Percentiles rank a stretch among this genome's conserved stretches.
Evolutionary conservation across 2,888 invertebrate genomes (phyloP).

Genomic region (Dryadula phaetusa): DNA sequence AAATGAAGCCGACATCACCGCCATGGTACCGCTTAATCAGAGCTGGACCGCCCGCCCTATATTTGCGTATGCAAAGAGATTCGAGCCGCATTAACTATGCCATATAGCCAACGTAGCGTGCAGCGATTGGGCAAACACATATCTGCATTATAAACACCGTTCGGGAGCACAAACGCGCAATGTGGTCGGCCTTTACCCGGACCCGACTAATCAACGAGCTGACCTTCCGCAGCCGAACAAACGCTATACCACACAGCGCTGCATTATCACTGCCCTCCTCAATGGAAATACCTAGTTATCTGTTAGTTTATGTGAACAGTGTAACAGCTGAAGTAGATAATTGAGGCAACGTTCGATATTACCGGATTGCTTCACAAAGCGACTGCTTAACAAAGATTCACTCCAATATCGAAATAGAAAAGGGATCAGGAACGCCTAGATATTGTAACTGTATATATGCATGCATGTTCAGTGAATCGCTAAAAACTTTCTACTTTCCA

Average conservation of each 20-base stretch:
- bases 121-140: constrained; percentile 84
- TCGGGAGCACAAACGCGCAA: constrained; percentile 81
- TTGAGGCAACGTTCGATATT: constrained; percentile 6
- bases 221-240: constrained; percentile 79
- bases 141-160: constrained; percentile 85
- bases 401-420: constrained; percentile 55
- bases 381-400: constrained; percentile 4
- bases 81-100: constrained; percentile 83
- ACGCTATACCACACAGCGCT: constrained; percentile 62
- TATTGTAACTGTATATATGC: constrained; percentile 61
- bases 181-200: constrained; percentile 82
- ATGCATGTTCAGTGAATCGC: constrained; percentile 82
- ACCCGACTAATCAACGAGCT: constrained; percentile 82
- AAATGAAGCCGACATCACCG: constrained; percentile 72
- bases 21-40: constrained; percentile 81
- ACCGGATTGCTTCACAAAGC: constrained; percentile 9
- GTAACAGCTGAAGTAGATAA: constrained; percentile 23
- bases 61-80: constrained; percentile 85
- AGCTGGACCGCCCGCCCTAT: constrained; percentile 80
- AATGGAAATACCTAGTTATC: constrained; percentile 50
- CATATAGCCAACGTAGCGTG: constrained; percentile 84
- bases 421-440: constrained; percentile 59
- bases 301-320: constrained; percentile 41
- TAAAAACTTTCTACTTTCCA: constrained; percentile 83
- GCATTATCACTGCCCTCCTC: constrained; percentile 41